Evolutionary conservation across 2,797 vertebrate species (phyloP).

Genomic region (Benthosema pterotum): DNA sequence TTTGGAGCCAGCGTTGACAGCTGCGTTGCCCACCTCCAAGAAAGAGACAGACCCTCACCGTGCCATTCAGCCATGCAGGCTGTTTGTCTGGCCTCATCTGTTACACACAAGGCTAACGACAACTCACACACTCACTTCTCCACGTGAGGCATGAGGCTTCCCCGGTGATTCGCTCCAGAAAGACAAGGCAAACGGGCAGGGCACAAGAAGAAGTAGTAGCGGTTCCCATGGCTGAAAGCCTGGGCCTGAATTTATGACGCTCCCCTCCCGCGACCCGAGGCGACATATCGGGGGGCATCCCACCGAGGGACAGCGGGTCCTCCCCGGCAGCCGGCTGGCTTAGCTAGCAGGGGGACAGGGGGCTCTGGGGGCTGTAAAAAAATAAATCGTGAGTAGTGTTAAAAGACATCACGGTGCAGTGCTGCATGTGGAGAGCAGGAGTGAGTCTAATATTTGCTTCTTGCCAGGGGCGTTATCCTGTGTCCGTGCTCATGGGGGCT

Average conservation of each 20-base stretch:
- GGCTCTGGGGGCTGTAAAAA: constrained; percentile 61
- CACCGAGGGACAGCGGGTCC: constrained; percentile 80
- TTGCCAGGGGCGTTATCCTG: no score
- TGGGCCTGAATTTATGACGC: constrained; percentile 86
- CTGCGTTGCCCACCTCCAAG: no score
- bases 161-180: constrained; percentile 40
- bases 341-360: constrained; percentile 73
- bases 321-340: constrained; percentile 80
- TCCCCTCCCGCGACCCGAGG: constrained; percentile 84
- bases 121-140: constrained; percentile 28
- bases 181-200: constrained; percentile 76
- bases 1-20: no score
- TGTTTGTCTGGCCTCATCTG: constrained; percentile 70
- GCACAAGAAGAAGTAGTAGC: constrained; percentile 78
- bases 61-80: no score
- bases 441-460: no score
- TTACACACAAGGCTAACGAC: constrained; percentile 70
- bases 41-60: no score
- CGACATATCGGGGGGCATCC: constrained; percentile 84
- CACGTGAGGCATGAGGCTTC: constrained; percentile 62
- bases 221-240: constrained; percentile 75
- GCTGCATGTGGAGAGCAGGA: not conserved
- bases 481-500: no score
- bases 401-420: constrained; percentile 49
- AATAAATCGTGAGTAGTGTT: constrained; percentile 52